Conservation (phyloP, 2,797 vertebrate species). For the Furcifer pardalis region DNA sequence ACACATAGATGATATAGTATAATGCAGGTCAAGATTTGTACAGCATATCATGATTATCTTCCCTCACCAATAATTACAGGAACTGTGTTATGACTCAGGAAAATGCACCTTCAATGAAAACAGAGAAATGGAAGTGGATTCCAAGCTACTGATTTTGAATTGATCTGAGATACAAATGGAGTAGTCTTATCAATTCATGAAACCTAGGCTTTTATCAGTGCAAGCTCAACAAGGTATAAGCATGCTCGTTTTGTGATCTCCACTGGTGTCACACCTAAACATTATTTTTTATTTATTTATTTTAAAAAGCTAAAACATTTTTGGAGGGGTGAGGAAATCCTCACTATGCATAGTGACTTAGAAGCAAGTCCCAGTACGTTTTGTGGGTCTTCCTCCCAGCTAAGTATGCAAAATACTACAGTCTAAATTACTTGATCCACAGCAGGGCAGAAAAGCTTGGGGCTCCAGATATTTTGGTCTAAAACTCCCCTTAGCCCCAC, state of each 20-base stretch:
- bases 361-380: too few species aligned
- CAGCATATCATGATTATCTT: conserved; percentile 7
- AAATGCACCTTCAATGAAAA: conserved; percentile 9
- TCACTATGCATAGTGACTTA: too few species aligned
- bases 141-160: conserved; percentile 4
- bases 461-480: background rate
- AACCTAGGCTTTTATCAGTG: background rate
- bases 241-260: accelerated
- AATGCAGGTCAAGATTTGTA: conserved; percentile 9
- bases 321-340: too few species aligned
- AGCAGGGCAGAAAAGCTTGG: background rate
- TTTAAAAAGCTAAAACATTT: background rate
- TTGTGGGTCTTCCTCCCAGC: too few species aligned
- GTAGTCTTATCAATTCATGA: background rate
- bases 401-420: too few species aligned
- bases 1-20: background rate
- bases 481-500: background rate
- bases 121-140: accelerated
- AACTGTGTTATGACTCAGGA: background rate
- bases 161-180: background rate
- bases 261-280: too few species aligned
- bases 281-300: too few species aligned
- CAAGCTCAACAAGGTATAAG: background rate
- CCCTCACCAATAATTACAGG: background rate
- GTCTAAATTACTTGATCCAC: background rate